Evolutionary conservation across 2,113 vertebrate genomes (phyloP), one percentile per base, ranked within the genome.

Genomic region (Apus apus): DNA sequence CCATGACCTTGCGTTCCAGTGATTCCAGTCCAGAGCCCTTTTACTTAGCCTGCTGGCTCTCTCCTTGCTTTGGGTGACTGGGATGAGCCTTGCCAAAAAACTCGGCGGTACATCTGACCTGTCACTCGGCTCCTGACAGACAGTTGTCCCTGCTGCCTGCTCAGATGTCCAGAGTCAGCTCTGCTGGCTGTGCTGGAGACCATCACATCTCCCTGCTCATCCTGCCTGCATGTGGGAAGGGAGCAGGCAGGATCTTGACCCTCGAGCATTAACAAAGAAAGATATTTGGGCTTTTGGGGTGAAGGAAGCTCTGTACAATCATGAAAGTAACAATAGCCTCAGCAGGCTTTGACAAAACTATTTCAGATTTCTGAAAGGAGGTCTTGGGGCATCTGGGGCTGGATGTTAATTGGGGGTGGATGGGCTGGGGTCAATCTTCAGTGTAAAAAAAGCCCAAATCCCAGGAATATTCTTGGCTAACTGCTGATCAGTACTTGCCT

Each of bases 191-290:
- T 8, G 20, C 64, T 77, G 72, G 45, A 61, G 65, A 51, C 32
- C 8, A 0, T 11, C 5, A 8, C 7, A 3, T 58, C 2, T 1
- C 48, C 48, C 72, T 34, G 54, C 26, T 45, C 6, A 0, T 8
- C 1, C 74, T 46, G 62, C 58, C 73, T 64, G 71, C 17, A 4
- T 2, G 2, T 0, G 1, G 51, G 27, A 12, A 20, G 48, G 53
- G 70, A 10, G 25, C 20, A 40, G 48, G 38, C 57, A 50, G 65
- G 30, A 32, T 58, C 70, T n/a, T 20, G 9, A 11, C 48, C 34
- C 21, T 67, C 34, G 29, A 1, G 12, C 14, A 2, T 34, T 66
- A 46, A 51, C 4, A 8, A 23, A 23, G 46, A 12, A 23, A 23
- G 46, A 12, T 34, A 9, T 8, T 56, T 34, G 46, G 70, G 79